These are phyloP conservation scores for Rhynchotus rufescens DNA, from an alignment of 2,797 vertebrate species.

Conservation along the genomic window DNA sequence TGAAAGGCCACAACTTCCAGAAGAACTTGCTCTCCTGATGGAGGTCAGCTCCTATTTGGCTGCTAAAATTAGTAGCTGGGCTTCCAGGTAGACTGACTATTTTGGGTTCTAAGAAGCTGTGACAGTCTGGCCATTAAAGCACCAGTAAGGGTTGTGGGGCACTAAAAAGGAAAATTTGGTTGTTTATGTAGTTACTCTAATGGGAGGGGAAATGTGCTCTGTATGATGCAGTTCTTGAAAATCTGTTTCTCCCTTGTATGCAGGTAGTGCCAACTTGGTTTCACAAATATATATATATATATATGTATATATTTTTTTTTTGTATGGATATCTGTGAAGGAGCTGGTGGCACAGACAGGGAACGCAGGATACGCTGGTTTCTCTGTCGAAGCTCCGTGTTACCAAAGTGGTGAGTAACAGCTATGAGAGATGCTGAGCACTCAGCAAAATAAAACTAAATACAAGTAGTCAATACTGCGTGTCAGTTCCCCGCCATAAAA, in stretches of 20 bases:
- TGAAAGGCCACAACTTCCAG: neutral
- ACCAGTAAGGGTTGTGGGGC: neutral
- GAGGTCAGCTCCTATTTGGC: neutral
- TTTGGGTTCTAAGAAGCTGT: neutral
- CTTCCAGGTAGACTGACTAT: neutral
- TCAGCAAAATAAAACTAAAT: neutral
- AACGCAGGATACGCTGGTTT: neutral
- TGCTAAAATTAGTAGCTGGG: accelerated
- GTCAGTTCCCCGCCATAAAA: neutral
- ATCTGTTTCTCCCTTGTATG: neutral
- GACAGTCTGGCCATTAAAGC: neutral
- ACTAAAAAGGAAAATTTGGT: neutral
- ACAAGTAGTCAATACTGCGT: neutral
- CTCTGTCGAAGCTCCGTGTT: too few relatives aligned
- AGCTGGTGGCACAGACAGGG: too few relatives aligned
- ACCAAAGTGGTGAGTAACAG: too few relatives aligned
- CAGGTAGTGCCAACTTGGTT: neutral
- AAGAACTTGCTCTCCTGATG: neutral
- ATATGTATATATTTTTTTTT: neutral
- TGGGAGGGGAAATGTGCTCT: accelerated
- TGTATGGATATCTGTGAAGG: neutral
- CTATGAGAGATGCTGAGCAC: neutral
- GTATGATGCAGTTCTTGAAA: neutral
- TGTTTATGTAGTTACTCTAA: neutral
- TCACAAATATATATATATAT: neutral